Conservation (phyloP, 2,888 invertebrate species). For the Melanotus villosus region DNA sequence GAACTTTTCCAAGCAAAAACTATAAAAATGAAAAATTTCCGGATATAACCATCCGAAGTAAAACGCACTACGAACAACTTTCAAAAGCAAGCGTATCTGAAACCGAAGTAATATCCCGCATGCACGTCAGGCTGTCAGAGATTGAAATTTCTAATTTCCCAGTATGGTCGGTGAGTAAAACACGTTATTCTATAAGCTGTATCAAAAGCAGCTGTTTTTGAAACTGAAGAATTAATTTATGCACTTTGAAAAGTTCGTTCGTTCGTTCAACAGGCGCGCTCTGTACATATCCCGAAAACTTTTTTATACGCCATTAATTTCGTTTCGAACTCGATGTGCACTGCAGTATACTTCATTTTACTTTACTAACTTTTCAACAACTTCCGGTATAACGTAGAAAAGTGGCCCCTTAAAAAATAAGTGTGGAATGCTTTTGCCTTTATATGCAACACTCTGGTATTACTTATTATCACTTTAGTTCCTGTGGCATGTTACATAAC, state of each 20-base stretch:
- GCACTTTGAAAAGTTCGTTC: constrained; percentile 37
- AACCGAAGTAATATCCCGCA: constrained; percentile 3
- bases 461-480: no score
- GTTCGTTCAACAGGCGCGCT: constrained; percentile 26
- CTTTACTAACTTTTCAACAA: not conserved
- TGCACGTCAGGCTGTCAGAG: constrained; percentile 10
- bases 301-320: constrained; percentile 45
- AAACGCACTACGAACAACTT: no score
- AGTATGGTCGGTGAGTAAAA: not conserved
- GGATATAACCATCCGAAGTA: no score
- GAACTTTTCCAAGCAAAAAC: not conserved
- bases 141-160: constrained; percentile 25
- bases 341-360: constrained; percentile 1
- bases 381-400: not conserved
- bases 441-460: no score
- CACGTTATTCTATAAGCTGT: constrained; percentile 24
- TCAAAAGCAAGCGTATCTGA: not conserved
- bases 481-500: no score
- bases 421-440: no score
- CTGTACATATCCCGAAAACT: constrained; percentile 33
- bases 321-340: constrained; percentile 32
- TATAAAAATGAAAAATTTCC: not conserved
- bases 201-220: constrained; percentile 40
- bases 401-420: not conserved
- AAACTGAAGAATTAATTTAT: constrained; percentile 39